Conservation (phyloP, 2,797 vertebrate genomes). For the Gambelia wislizenii region DNA sequence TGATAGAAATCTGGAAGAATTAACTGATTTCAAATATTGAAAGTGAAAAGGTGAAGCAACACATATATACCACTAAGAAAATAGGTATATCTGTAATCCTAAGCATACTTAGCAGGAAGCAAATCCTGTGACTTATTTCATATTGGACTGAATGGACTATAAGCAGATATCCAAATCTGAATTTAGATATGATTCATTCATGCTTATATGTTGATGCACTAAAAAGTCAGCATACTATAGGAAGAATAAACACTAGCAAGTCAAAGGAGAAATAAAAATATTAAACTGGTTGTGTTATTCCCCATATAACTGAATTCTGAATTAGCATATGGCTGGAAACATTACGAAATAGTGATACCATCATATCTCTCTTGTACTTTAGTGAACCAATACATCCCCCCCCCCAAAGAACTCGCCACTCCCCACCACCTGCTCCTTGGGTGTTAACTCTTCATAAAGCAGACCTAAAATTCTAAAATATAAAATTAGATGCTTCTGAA, state of each 20-base stretch:
- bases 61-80: background rate
- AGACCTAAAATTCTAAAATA: conserved; percentile 76
- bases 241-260: conserved; percentile 61
- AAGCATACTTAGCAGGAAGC: conserved; percentile 1
- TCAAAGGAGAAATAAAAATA: conserved; percentile 65
- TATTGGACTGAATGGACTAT: background rate
- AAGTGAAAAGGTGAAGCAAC: conserved; percentile 44
- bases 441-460: conserved; percentile 71
- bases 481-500: conserved; percentile 87
- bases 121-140: background rate
- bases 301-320: conserved; percentile 64
- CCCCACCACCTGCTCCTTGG: background rate
- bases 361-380: conserved; percentile 69
- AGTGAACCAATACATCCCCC: conserved; percentile 52
- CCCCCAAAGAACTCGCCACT: conserved; percentile 49
- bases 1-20: background rate
- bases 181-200: conserved; percentile 4
- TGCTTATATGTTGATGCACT: conserved; percentile 28
- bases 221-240: conserved; percentile 61
- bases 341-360: conserved; percentile 62
- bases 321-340: conserved; percentile 69
- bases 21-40: background rate
- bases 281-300: conserved; percentile 59
- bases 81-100: background rate
- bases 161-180: background rate